These are phyloP conservation scores for Cephus pygmeus DNA, from an alignment of 2,888 invertebrate species.

Conservation along the genomic window DNA sequence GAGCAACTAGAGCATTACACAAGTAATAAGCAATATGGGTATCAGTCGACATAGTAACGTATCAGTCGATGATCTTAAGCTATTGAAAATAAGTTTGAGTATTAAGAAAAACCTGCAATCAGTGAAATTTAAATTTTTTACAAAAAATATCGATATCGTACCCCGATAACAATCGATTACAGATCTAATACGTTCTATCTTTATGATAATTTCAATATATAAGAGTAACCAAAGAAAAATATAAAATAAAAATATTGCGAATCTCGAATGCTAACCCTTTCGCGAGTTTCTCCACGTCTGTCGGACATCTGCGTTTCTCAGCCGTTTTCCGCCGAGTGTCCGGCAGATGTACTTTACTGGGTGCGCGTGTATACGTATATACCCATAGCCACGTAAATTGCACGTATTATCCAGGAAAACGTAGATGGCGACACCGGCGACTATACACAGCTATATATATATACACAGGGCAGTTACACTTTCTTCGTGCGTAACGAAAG, in stretches of 20 bases:
- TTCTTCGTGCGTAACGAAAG: background rate
- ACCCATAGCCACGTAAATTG: background rate
- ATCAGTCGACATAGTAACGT: no score
- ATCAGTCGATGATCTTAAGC: background rate
- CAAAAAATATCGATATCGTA: no score
- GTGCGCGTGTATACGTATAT: background rate
- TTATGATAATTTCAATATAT: background rate
- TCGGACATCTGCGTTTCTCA: constrained; percentile 26
- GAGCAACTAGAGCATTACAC: no score
- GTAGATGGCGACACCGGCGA: background rate
- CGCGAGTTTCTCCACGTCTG: constrained; percentile 19
- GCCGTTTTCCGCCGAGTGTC: constrained; percentile 22
- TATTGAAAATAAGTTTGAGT: background rate
- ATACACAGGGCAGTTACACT: background rate
- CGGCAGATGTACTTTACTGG: constrained; percentile 24
- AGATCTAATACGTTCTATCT: background rate
- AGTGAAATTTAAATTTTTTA: background rate
- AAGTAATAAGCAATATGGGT: no score
- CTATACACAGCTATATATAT: background rate
- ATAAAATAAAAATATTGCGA: background rate
- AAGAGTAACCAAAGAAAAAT: no score
- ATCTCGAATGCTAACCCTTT: background rate
- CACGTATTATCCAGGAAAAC: background rate
- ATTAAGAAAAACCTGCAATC: background rate
- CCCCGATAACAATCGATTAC: background rate